Evolutionary conservation across 2,797 vertebrate genomes (phyloP).

Genomic region (Anolis apletophallus): DNA sequence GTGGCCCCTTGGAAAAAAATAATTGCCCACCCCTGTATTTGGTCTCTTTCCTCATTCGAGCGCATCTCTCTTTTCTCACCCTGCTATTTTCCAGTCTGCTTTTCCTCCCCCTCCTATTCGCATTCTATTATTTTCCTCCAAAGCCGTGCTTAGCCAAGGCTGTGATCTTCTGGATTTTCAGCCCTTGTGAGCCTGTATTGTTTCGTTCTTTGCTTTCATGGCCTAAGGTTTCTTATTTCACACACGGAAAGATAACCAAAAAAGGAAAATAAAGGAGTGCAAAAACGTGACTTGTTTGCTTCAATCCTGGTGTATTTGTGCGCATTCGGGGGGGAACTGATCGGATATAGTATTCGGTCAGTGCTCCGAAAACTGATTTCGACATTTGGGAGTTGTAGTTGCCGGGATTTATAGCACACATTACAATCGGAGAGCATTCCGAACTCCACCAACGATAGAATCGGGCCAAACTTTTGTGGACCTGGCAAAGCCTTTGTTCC

Average conservation of each 20-base stretch:
- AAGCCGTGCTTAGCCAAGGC: not conserved
- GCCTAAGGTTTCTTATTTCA: constrained; percentile 7
- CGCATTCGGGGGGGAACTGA: not conserved
- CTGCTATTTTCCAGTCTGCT: not conserved
- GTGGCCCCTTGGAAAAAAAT: too few species aligned
- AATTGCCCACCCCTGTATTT: too few species aligned
- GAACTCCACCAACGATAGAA: too few species aligned
- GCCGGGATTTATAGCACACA: too few species aligned
- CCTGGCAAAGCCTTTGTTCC: not conserved
- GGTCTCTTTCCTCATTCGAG: not conserved
- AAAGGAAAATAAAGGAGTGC: not conserved
- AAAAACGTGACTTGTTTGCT: not conserved
- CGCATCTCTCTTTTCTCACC: not conserved
- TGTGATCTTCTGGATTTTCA: not conserved
- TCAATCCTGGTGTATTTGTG: not conserved
- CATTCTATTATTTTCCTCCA: not conserved
- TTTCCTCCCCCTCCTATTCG: not conserved
- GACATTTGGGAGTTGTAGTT: too few species aligned
- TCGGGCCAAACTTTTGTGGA: too few species aligned
- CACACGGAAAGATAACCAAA: not conserved
- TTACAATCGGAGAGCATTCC: too few species aligned
- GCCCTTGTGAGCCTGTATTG: not conserved
- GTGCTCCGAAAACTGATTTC: not conserved
- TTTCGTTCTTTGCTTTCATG: not conserved
- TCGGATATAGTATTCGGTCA: not conserved